These are phyloP conservation scores for Chaetodon auriga DNA, from an alignment of 2,113 vertebrate genomes.

Conservation along the genomic window DNA sequence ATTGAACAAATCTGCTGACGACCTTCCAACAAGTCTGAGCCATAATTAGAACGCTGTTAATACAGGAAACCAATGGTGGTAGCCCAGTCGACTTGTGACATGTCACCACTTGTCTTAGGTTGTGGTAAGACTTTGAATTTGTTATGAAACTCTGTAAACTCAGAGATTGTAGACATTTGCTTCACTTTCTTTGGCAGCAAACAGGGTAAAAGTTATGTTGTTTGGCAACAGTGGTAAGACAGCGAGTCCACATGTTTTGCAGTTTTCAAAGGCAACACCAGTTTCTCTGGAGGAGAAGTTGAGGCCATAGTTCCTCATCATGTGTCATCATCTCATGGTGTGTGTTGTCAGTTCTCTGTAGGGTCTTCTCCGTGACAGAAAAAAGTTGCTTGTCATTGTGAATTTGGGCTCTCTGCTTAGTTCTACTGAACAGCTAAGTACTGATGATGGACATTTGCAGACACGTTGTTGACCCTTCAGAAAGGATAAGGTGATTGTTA, in stretches of 20 bases:
- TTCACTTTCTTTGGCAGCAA: neutral
- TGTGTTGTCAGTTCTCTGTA: neutral
- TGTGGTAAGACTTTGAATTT: conserved; percentile 9
- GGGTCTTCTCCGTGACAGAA: neutral
- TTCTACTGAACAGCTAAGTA: neutral
- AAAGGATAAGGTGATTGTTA: neutral
- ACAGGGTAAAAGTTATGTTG: neutral
- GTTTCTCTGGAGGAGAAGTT: neutral
- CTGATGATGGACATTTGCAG: neutral
- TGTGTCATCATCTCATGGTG: neutral
- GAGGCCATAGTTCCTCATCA: neutral
- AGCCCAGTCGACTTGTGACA: neutral
- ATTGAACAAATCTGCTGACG: neutral
- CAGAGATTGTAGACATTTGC: neutral
- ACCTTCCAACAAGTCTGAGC: neutral
- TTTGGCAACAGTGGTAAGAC: neutral
- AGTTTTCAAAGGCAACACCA: neutral
- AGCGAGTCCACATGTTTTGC: conserved; percentile 4
- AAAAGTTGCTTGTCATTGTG: neutral
- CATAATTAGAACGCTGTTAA: neutral
- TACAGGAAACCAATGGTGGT: neutral
- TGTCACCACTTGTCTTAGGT: neutral
- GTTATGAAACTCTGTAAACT: conserved; percentile 36
- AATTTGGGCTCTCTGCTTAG: neutral
- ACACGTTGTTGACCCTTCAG: neutral